phyloP scores from a whole-genome alignment of 2,888 invertebrate genomes.

The Branchipolynoe longqiensis region DNA sequence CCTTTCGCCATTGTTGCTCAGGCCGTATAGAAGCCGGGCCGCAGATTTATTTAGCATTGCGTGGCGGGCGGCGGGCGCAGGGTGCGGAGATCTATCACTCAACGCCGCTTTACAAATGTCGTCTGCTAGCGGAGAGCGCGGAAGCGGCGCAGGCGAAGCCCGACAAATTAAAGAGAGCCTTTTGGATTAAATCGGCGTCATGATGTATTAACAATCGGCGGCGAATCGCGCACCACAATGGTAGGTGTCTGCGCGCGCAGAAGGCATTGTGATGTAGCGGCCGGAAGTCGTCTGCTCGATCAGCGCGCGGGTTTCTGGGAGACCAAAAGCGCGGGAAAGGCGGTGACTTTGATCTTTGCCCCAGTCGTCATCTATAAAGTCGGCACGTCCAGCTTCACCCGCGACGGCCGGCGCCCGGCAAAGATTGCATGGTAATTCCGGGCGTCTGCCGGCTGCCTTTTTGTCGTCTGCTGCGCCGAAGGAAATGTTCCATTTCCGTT shows the following conservation, averaged over 20 bases:
- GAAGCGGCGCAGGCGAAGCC: not conserved
- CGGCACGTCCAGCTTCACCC: constrained; percentile 27
- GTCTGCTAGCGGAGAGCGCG: constrained; percentile 18
- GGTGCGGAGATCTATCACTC: constrained; percentile 27
- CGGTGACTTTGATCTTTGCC: constrained; percentile 29
- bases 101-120: constrained; percentile 17
- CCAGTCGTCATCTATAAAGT: constrained; percentile 14
- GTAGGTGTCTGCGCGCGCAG: not conserved
- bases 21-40: constrained; percentile 32
- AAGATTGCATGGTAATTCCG: constrained; percentile 43
- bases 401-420: constrained; percentile 14
- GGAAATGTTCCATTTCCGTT: constrained; percentile 40
- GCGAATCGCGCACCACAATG: constrained; percentile 25
- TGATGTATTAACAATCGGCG: constrained; percentile 45
- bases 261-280: constrained; percentile 27
- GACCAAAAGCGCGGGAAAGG: constrained; percentile 24
- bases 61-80: not conserved
- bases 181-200: constrained; percentile 41
- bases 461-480: constrained; percentile 17
- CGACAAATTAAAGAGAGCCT: constrained; percentile 48
- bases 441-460: not conserved
- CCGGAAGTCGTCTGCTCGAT: constrained; percentile 32
- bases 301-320: constrained; percentile 1
- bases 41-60: constrained; percentile 51
- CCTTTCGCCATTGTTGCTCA: constrained; percentile 28